Percentiles rank a stretch among this genome's conserved stretches.
phyloP scores from a whole-genome alignment of 2,113 vertebrate genomes.

The Cochlearius cochlearius region DNA sequence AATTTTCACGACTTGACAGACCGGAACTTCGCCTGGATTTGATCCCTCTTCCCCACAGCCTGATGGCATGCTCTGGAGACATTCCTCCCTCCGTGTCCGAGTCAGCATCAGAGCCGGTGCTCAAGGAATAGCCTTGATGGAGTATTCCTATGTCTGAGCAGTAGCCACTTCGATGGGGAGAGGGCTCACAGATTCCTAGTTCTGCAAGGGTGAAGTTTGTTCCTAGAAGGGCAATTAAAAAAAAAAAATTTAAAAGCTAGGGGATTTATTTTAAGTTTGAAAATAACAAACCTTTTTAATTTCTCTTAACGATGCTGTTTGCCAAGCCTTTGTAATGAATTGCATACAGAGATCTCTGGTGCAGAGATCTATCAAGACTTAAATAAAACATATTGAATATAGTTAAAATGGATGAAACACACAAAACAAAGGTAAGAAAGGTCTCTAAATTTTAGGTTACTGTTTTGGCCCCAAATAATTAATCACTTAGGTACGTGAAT shows the following conservation, averaged over 20 bases:
- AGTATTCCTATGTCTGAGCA: conserved; percentile 92
- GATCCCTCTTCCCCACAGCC: conserved; percentile 88
- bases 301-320: background rate
- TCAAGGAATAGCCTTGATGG: conserved; percentile 89
- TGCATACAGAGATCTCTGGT: background rate
- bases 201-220: conserved; percentile 94
- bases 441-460: background rate
- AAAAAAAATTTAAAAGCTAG: background rate
- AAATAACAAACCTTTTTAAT: background rate
- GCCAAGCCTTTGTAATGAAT: background rate
- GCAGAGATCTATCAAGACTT: background rate
- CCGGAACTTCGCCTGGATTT: conserved; percentile 91
- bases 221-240: conserved; percentile 51
- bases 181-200: conserved; percentile 89
- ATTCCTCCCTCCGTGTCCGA: conserved; percentile 92
- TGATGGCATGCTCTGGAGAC: conserved; percentile 90
- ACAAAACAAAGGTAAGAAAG: background rate
- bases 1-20: conserved; percentile 91
- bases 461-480: background rate
- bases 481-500: background rate
- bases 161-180: conserved; percentile 86
- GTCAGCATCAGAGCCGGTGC: conserved; percentile 87
- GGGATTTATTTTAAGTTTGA: background rate
- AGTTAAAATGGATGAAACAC: background rate
- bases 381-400: background rate